Conservation (phyloP, 2,797 vertebrate species). For the Todus mexicanus region DNA sequence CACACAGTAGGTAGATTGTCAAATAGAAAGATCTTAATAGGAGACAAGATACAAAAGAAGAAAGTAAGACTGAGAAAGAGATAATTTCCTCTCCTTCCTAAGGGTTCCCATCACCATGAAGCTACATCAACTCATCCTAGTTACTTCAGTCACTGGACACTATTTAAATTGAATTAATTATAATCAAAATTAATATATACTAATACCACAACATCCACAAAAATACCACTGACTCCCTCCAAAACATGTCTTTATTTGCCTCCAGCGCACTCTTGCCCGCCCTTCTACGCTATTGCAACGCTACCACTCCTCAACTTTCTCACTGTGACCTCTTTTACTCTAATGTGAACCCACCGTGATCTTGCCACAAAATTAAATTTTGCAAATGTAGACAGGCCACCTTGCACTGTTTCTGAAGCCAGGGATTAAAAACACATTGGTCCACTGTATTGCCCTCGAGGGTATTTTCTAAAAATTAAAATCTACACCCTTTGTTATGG, state of each 20-base stretch:
- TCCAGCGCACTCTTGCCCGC: not conserved
- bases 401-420: not conserved
- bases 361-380: not conserved
- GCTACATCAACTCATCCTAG: not conserved
- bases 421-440: not conserved
- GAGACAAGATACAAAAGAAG: not conserved
- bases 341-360: not conserved
- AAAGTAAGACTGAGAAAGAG: not conserved
- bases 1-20: not conserved
- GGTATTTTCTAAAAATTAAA: not conserved
- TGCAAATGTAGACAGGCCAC: not conserved
- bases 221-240: not conserved
- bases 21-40: not conserved
- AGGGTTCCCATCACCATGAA: not conserved
- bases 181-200: too few relatives aligned
- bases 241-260: not conserved
- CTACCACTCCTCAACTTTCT: not conserved
- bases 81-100: not conserved
- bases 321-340: not conserved
- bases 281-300: not conserved
- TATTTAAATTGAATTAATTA: not conserved
- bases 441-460: not conserved
- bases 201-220: not conserved
- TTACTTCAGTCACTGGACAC: not conserved
- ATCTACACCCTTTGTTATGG: accelerated